Evolutionary conservation across 2,888 invertebrate genomes (phyloP).

Genomic region (Aphodius granarius): DNA sequence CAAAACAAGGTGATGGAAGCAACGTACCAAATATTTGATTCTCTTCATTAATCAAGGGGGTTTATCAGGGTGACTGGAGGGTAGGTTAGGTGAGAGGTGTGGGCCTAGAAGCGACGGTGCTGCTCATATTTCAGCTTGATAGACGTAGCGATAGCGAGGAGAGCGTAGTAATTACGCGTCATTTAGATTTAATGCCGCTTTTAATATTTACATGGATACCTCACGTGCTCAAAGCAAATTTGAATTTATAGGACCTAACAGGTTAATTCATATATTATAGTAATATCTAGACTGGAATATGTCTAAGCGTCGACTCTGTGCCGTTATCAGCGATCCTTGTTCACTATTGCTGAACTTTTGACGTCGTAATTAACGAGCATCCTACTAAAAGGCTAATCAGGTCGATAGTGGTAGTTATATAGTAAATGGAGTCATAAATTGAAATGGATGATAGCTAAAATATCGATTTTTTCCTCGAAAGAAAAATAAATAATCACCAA

Average conservation of each 20-base stretch:
- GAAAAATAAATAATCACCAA: too few relatives aligned
- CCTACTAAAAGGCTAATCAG: too few relatives aligned
- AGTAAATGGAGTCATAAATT: too few relatives aligned
- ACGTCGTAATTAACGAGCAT: background rate
- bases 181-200: slow-evolving; percentile 43
- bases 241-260: slow-evolving; percentile 35
- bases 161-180: slow-evolving; percentile 37
- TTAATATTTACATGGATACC: slow-evolving; percentile 41
- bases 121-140: slow-evolving; percentile 40
- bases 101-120: slow-evolving; percentile 14
- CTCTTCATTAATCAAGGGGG: slow-evolving; percentile 42
- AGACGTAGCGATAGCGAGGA: slow-evolving; percentile 39
- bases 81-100: background rate
- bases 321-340: background rate
- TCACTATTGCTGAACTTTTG: background rate
- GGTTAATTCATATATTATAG: slow-evolving; percentile 33
- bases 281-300: background rate
- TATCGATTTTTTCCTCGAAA: too few relatives aligned
- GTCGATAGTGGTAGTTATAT: too few relatives aligned
- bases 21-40: slow-evolving; percentile 39
- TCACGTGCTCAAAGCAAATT: slow-evolving; percentile 36
- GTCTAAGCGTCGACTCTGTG: background rate
- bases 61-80: slow-evolving; percentile 34
- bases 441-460: too few relatives aligned
- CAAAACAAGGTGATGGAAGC: slow-evolving; percentile 27